Evolutionary conservation across 2,797 vertebrate genomes (phyloP).

Genomic region (Hippocampus kuda): DNA sequence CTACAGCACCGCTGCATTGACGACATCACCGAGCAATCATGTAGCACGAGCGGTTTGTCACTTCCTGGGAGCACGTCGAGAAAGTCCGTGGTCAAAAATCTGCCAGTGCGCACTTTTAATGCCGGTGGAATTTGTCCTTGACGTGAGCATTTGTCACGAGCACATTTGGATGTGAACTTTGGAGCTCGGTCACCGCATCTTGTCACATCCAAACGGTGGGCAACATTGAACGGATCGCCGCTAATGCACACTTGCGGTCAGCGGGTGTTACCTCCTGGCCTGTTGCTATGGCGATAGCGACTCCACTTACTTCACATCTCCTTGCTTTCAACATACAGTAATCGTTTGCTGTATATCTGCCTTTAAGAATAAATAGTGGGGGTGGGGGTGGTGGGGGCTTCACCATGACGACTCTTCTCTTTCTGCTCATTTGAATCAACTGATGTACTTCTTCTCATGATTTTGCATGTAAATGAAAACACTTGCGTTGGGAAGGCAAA

Average conservation of each 20-base stretch:
- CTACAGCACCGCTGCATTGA: neutral
- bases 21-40: no score
- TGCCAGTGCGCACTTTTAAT: slow-evolving; percentile 41
- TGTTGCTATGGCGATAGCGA: slow-evolving; percentile 23
- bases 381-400: neutral
- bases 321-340: slow-evolving; percentile 10
- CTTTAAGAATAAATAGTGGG: slow-evolving; percentile 14
- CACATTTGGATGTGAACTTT: slow-evolving; percentile 26
- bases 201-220: slow-evolving; percentile 24
- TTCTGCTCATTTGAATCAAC: slow-evolving; percentile 9
- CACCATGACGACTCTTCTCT: slow-evolving; percentile 8
- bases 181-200: slow-evolving; percentile 19
- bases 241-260: slow-evolving; percentile 33
- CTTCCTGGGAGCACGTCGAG: neutral
- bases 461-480: slow-evolving; percentile 6
- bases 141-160: slow-evolving; percentile 28
- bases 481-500: slow-evolving; percentile 29
- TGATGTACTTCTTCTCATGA: slow-evolving; percentile 14
- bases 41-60: neutral
- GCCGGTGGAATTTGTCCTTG: slow-evolving; percentile 35
- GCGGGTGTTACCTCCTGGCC: slow-evolving; percentile 16
- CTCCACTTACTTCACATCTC: slow-evolving; percentile 12
- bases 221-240: slow-evolving; percentile 28
- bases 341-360: neutral
- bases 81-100: neutral